phyloP scores from a whole-genome alignment of 1,140 invertebrate species.

The Micrasema longulum region DNA sequence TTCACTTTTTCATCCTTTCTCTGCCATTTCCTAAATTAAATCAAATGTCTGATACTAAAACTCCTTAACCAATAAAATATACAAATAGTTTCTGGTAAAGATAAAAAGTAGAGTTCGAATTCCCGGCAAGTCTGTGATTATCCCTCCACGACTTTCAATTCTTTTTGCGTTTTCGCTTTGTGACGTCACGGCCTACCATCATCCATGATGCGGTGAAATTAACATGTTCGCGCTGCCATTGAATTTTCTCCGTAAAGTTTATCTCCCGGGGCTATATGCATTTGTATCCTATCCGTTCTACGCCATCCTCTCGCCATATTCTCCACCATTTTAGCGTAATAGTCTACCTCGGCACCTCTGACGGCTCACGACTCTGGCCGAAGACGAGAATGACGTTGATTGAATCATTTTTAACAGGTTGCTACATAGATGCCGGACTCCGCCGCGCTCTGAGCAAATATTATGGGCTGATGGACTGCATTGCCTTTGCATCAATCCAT shows the following conservation, averaged over 20 bases:
- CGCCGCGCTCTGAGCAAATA: no score
- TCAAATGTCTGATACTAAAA: no score
- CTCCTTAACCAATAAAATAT: no score
- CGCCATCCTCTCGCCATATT: background rate
- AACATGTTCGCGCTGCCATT: slow-evolving; percentile 24
- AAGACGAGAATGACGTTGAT: slow-evolving; percentile 22
- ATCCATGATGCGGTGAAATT: slow-evolving; percentile 8
- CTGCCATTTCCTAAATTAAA: no score
- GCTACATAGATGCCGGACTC: background rate
- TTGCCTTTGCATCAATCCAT: no score
- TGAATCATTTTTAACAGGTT: slow-evolving; percentile 25
- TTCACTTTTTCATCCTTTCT: no score
- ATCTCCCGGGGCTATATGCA: slow-evolving; percentile 3
- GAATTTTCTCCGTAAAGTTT: slow-evolving; percentile 13
- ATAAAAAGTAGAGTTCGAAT: no score
- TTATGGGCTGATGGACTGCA: no score
- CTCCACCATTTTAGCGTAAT: background rate
- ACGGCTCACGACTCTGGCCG: slow-evolving; percentile 16
- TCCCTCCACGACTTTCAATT: no score
- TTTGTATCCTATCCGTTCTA: background rate
- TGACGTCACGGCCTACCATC: background rate
- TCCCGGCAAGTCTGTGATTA: no score
- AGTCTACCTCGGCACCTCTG: slow-evolving; percentile 9
- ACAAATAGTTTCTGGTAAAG: no score
- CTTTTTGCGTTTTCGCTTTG: background rate